Evolutionary conservation across 1,140 invertebrate species (phyloP).

Genomic region (Cydia amplana): DNA sequence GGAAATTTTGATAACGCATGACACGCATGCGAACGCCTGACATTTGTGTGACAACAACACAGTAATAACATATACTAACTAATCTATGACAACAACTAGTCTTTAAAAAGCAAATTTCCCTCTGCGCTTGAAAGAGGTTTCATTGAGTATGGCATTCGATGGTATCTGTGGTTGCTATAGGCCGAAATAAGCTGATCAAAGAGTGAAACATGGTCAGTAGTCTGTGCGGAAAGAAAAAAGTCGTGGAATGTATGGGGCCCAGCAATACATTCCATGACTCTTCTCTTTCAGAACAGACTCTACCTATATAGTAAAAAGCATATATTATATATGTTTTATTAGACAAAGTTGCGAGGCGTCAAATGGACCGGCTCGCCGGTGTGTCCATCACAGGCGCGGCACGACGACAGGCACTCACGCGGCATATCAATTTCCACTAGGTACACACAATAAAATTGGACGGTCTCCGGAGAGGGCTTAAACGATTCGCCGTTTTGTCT

Average conservation of each 20-base stretch:
- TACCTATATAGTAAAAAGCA: not conserved
- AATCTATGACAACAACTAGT: no score
- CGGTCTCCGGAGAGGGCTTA: slow-evolving; percentile 77
- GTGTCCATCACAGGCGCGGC: slow-evolving; percentile 55
- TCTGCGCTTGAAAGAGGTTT: not conserved
- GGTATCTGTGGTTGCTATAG: not conserved
- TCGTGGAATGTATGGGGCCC: no score
- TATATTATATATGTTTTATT: not conserved
- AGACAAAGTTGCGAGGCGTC: slow-evolving; percentile 43
- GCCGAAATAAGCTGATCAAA: no score
- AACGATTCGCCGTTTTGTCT: slow-evolving; percentile 79
- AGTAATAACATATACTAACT: no score
- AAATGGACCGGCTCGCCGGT: slow-evolving; percentile 44
- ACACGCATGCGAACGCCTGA: not conserved
- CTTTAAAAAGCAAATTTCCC: not conserved
- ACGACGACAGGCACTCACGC: slow-evolving; percentile 58
- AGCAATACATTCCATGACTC: no score
- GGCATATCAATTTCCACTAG: slow-evolving; percentile 78
- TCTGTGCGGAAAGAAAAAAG: no score
- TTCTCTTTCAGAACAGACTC: no score
- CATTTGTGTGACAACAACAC: slow-evolving; percentile 2
- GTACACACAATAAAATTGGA: slow-evolving; percentile 79
- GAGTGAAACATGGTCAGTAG: no score
- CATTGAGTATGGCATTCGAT: not conserved
- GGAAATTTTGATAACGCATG: not conserved